Evolutionary conservation across 1,140 invertebrate genomes (phyloP).

Genomic region (Drosophila kikkawai): DNA sequence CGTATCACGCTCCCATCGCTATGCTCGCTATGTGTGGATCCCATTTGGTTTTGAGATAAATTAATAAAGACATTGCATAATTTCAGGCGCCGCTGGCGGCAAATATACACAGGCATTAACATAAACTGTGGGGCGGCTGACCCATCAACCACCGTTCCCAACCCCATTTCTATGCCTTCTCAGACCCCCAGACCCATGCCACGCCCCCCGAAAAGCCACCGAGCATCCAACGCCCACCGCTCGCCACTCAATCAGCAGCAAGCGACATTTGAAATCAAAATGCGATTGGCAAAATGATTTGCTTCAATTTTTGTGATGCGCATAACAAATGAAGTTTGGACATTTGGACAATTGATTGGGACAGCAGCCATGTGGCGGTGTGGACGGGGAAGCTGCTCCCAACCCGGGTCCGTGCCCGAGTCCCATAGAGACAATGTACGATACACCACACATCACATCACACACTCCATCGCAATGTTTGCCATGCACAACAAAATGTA

Average conservation of each 20-base stretch:
- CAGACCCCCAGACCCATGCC: not conserved
- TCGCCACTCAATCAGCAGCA: conserved; percentile 62
- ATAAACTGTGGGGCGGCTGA: conserved; percentile 66
- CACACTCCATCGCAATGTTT: conserved; percentile 59
- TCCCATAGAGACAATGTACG: conserved; percentile 71
- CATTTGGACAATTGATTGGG: conserved; percentile 82
- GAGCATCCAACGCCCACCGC: conserved; percentile 5
- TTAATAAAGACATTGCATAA: conserved; percentile 82
- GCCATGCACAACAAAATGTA: conserved; percentile 80
- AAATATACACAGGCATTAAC: conserved; percentile 78
- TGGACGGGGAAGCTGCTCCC: conserved; percentile 3
- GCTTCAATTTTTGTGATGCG: conserved; percentile 83
- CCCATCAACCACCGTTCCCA: conserved; percentile 3
- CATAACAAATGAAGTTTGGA: conserved; percentile 83
- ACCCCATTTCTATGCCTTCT: not conserved
- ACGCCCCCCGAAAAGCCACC: not conserved
- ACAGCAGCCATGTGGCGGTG: conserved; percentile 54
- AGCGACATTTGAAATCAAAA: conserved; percentile 81
- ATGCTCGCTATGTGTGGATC: conserved; percentile 14
- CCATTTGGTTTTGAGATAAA: conserved; percentile 73
- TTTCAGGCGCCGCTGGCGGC: conserved; percentile 69
- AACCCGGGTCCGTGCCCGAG: conserved; percentile 14
- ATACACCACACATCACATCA: conserved; percentile 51
- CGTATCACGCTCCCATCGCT: conserved; percentile 47
- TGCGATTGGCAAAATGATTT: conserved; percentile 83